Evolutionary conservation across 2,888 invertebrate species (phyloP), one percentile per base, ranked within the genome.

Genomic region (Cenopis cana): DNA sequence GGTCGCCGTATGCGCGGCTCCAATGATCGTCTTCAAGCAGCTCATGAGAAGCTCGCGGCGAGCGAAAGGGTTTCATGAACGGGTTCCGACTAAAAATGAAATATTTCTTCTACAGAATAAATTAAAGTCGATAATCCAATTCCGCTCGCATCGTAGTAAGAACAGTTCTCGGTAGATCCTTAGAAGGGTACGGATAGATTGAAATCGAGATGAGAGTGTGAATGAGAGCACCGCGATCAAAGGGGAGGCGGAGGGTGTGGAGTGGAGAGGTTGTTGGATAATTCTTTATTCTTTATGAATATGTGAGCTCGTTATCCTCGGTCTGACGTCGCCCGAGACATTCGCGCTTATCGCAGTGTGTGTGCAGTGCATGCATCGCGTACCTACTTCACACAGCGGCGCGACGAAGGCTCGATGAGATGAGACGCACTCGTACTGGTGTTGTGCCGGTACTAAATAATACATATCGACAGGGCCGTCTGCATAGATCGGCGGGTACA

Each of bases 251-350:
- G 82, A 79, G 81, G 82, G 81, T 73, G 82, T 85, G 84, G 85
- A 79, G 86, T 80, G 85, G 87, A 82, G 82, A 84, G 84, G 85
- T 82, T 83, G 89, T 88, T 84, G 89, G 91, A 90, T 93, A 90
- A 92, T 92, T 92, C 89, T 92, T 93, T 93, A 92, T 93, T 90
- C 89, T 93, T 91, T 93, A 93, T 93, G 93, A 94, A 93, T 93
- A 93, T 93, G 93, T 91, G 90, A 91, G 90, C 88, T 92, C 89
- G 92, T 91, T 93, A 92, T 91, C 90, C 90, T 79, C 77, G 85
- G 81, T 83, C 82, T 89, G 91, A 90, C 86, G 90, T 84, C 84
- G 87, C 84, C 81, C 81, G 85, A 86, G 84, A 84, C 82, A 83
- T 82, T 84, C 76, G 81, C 81, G 86, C 78, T 78, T 79, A 82